Base-by-base conservation (phyloP, 2,888 invertebrate species). In the Leptinotarsa tumamoca region DNA sequence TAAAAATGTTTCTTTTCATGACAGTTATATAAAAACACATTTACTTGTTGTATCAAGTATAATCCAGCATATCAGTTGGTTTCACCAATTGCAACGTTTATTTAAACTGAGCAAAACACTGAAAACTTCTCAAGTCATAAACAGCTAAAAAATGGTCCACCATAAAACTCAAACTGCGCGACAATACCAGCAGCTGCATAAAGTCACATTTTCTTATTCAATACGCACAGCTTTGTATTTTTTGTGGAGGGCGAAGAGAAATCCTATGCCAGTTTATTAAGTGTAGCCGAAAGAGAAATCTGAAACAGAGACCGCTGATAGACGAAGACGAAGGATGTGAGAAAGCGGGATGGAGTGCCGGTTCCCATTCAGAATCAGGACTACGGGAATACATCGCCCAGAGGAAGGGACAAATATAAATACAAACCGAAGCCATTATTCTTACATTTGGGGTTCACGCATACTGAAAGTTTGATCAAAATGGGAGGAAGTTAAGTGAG, bases 361-460 rank as follows among this genome's bases (percentile, higher is more conserved):
- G 49, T 58, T 69, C 15, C 69, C 69, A 69, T 69, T 70, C 70
- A 70, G 70, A 50, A 70, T 58, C 70, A 70, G 70, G 70, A 70
- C 49, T 58, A 70, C 70, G 70, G 61, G 70, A 70, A 43, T 15
- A 2, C 18, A 56, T 18, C 50, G 58, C 23, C 21, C 18, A 61
- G 50, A 74, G 72, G 78, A 75, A 78, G 78, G 79, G 81, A 78
- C 76, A 74, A 78, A 79, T 33, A 79, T 79, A 80, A 81, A 81
- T 79, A 81, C 78, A 75, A 80, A 77, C 71, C 74, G 74, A 63
- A 69, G 79, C 79, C 80, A 81, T 81, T 78, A 79, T 77, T 80
- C 74, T 61, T 51, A 49, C 66, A 71, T 75, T 68, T 56, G 54
- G 71, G 71, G 56, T 68, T 68, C 67, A 51, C 18, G 68, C 73